Percentiles rank a stretch among this genome's conserved stretches.
Conservation (phyloP, 2,113 vertebrate species). For the Heterocephalus glaber region DNA sequence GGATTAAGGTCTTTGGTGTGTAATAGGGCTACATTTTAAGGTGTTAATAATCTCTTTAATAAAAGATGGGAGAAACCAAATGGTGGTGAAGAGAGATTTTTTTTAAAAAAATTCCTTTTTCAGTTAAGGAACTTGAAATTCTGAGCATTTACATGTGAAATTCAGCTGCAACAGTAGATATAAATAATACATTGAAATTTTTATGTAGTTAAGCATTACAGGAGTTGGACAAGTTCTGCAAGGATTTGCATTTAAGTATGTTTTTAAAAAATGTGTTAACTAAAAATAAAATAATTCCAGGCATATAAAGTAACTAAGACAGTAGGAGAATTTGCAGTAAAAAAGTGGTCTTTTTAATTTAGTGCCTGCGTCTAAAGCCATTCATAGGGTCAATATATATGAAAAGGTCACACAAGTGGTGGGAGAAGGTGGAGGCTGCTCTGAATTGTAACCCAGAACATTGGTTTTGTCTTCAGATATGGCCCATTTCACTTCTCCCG, state of each 20-base stretch:
- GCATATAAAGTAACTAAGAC: conserved; percentile 59
- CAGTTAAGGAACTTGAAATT: conserved; percentile 63
- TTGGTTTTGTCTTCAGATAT: background rate
- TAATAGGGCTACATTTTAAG: background rate
- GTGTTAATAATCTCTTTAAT: conserved; percentile 41
- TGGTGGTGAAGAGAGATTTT: background rate
- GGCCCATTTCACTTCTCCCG: background rate
- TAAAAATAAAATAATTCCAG: conserved; percentile 78
- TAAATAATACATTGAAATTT: conserved; percentile 76
- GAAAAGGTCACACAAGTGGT: conserved; percentile 1
- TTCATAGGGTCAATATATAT: background rate
- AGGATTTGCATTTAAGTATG: conserved; percentile 78
- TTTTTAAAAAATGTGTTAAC: conserved; percentile 61
- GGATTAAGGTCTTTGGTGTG: background rate
- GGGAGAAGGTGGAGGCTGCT: background rate
- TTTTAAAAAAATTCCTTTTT: background rate
- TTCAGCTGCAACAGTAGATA: conserved; percentile 68
- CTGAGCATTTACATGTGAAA: conserved; percentile 68
- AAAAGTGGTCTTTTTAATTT: conserved; percentile 59
- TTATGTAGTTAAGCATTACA: conserved; percentile 72
- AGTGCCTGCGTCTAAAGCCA: background rate
- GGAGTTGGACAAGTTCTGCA: conserved; percentile 66
- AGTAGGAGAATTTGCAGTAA: conserved; percentile 55
- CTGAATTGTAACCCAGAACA: background rate
- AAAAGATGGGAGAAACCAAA: conserved; percentile 26